Base-by-base conservation (phyloP, 2,797 vertebrate genomes). In the Telmatherina bonti region DNA sequence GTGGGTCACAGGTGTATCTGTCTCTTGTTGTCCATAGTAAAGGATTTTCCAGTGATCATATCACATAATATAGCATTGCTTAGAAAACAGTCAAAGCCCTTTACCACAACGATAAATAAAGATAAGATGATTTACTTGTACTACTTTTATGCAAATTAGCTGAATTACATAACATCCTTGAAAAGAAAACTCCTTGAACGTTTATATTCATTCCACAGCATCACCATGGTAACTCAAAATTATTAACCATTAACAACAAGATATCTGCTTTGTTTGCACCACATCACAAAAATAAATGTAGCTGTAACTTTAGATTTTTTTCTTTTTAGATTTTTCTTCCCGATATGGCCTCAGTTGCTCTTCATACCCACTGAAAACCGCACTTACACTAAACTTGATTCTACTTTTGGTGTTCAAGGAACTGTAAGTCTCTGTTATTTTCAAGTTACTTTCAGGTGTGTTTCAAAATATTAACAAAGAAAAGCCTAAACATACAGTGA, bases 1-100 rank as follows among this genome's bases (percentile, higher is more conserved):
- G 33, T 81, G 67, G 86, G 86, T 86, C 90, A 84, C 68, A 74
- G 64, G 59, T 76, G 10, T 65, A 22, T 69, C 43, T 16, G 54
- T 2, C 27, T 72, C 24, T 61, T 57, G 36, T 33, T 24, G 43
- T 20, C 36, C 51, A 31, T 36, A 76, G 6, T 29, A 41, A 15
- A 24, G 18, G 51, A 58, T 36, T 59, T 62, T 43, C 62, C 1
- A 54, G 59, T 45, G 1, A 65, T 2, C 16, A 8, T 15, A 36
- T 33, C 0, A 55, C 12, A 55, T 47, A 5, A 31, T 66, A 16
- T 2, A 20, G 6, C 7, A 45, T 10, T 4, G 51, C 18, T 45
- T 45, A 18, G 69, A 27, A 36, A 7, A 49, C 22, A 22, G 13
- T 62, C 15, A 15, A 26, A 54, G 2, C 7, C 24, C 4, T 73